phyloP scores from a whole-genome alignment of 1,140 invertebrate species.

The Triops longicaudatus region DNA sequence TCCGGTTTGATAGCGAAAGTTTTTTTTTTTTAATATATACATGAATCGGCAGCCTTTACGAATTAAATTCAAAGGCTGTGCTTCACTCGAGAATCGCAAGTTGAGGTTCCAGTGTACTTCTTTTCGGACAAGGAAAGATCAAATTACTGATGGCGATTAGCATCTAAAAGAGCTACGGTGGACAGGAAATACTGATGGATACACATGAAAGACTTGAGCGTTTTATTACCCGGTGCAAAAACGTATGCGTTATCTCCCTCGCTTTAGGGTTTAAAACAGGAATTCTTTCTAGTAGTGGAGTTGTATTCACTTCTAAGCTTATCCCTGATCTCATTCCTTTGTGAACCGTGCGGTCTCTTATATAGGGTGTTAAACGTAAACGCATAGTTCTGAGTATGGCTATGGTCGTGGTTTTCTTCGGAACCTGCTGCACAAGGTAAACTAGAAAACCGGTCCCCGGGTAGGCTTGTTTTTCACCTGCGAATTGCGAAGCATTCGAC shows the following conservation, averaged over 20 bases:
- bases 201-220: background rate
- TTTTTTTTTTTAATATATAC: too few species aligned
- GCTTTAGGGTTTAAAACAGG: background rate
- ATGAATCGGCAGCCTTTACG: too few species aligned
- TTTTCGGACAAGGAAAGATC: too few species aligned
- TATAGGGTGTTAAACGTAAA: background rate
- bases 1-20: too few species aligned
- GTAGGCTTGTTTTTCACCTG: slow-evolving; percentile 1
- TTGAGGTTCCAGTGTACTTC: too few species aligned
- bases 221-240: background rate
- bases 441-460: background rate
- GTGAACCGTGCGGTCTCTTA: too few species aligned
- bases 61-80: too few species aligned
- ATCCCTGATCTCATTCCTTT: background rate
- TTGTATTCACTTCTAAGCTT: background rate
- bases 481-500: background rate
- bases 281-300: background rate
- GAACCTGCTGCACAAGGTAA: background rate
- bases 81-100: too few species aligned
- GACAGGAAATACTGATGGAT: background rate
- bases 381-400: background rate
- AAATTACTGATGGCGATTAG: background rate
- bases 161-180: background rate
- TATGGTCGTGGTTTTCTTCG: background rate
- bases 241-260: background rate